Conservation (phyloP, 1,140 invertebrate species). For the Zaprionus davidi region DNA sequence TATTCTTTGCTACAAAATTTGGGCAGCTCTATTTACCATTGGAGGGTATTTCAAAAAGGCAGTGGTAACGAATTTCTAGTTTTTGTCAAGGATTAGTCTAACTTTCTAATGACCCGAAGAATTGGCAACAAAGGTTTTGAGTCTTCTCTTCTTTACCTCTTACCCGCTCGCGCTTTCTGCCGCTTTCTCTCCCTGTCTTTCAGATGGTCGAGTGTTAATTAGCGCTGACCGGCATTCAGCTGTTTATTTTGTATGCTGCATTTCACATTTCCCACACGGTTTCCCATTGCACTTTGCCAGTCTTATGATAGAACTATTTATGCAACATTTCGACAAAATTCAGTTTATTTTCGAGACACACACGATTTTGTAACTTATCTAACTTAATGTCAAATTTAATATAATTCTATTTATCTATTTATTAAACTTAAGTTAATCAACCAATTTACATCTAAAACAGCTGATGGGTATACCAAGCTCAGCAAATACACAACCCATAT, state of each 20-base stretch:
- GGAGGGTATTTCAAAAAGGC: too few species aligned
- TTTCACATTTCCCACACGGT: conserved; percentile 61
- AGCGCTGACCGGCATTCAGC: conserved; percentile 56
- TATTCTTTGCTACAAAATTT: too few species aligned
- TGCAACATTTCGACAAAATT: conserved; percentile 3
- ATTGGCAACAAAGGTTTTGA: too few species aligned
- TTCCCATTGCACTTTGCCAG: conserved; percentile 25
- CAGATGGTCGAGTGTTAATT: conserved; percentile 66
- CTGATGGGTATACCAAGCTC: conserved; percentile 1
- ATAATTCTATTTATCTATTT: background rate
- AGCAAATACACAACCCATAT: conserved; percentile 25
- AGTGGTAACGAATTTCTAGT: too few species aligned
- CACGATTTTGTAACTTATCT: conserved; percentile 17
- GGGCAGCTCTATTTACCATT: too few species aligned
- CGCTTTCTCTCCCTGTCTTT: conserved; percentile 12
- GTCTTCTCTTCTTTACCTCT: background rate
- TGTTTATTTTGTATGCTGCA: conserved; percentile 54
- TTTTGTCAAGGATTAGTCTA: too few species aligned
- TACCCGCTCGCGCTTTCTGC: background rate
- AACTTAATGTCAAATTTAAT: background rate
- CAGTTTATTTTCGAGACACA: background rate
- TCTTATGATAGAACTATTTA: conserved; percentile 31
- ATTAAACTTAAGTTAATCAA: conserved; percentile 6
- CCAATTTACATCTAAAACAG: background rate
- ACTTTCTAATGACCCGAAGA: too few species aligned